Evolutionary conservation across 1,140 invertebrate species (phyloP), one percentile per base, ranked within the genome.

Genomic region (Drosophila takahashii): DNA sequence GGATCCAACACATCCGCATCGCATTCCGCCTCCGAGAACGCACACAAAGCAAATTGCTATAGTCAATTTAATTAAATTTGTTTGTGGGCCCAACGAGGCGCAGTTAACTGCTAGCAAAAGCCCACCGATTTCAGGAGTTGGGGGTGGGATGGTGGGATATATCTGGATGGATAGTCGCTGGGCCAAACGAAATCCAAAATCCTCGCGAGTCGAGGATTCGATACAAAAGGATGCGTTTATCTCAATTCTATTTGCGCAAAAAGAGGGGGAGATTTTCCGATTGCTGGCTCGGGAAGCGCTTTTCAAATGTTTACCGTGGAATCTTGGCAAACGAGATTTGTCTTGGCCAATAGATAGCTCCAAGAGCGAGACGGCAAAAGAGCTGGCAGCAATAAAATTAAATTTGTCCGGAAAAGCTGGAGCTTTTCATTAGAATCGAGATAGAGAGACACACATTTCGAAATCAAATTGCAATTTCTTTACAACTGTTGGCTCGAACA

Each of bases 11-110:
- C 75, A 79, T 64, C 59, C 53, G 77, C 72, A 77, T 66, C 53
- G 77, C 76, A 81, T 77, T 72, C 67, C 50, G 77, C 61, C 64
- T 60, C 54, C 60, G 36, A 62, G 70, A 58, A 64, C 56, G 57
- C 73, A 77, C 42, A 73, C 79, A 89, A 89, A 87, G 72, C 76
- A 89, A 87, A 90, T 84, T 84, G 85, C 79, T 87, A 66, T 81
- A 87, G 79, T 87, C 83, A 87, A 87, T 87, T 87, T 89, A 87
- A 87, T 87, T 87, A 87, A 87, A 87, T 87, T 89, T 87, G 83
- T 87, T 89, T 87, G 83, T 89, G 75, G 50, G 78, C 69, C 65
- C 65, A 85, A 62, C 81, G 61, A 73, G 84, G 73, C 81, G 64
- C 51, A 64, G 60, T 57, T 80, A 60, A 60, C 59, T 56, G 15